Conservation (phyloP, 1,140 invertebrate species). For the Hyposmocoma kahamanoa region DNA sequence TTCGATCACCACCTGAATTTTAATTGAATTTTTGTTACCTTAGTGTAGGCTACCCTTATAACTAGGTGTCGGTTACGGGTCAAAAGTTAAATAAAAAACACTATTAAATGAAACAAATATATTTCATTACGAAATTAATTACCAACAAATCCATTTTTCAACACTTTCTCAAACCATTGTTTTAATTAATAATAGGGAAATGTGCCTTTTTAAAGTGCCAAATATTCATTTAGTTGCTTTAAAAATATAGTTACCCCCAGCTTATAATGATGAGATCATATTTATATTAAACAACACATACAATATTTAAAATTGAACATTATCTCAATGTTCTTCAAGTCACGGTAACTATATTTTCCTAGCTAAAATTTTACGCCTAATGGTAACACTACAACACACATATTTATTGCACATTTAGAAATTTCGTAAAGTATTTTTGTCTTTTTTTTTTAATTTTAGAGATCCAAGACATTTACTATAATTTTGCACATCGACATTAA, state of each 20-base stretch:
- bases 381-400: slow-evolving; percentile 74
- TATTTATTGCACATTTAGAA: slow-evolving; percentile 76
- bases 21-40: no score
- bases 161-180: slow-evolving; percentile 69
- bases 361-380: slow-evolving; percentile 67
- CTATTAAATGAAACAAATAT: slow-evolving; percentile 74
- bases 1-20: no score
- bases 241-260: slow-evolving; percentile 47
- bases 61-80: background rate
- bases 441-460: slow-evolving; percentile 71
- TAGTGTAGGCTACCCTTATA: background rate
- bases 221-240: slow-evolving; percentile 62
- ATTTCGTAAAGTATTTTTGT: slow-evolving; percentile 71
- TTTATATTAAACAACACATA: slow-evolving; percentile 36
- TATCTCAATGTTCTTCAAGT: slow-evolving; percentile 24
- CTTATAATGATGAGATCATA: slow-evolving; percentile 55
- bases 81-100: slow-evolving; percentile 41
- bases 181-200: slow-evolving; percentile 69
- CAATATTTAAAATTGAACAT: slow-evolving; percentile 38
- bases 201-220: slow-evolving; percentile 71
- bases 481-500: slow-evolving; percentile 71
- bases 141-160: slow-evolving; percentile 75
- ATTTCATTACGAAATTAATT: slow-evolving; percentile 75
- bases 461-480: slow-evolving; percentile 73
- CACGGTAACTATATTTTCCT: slow-evolving; percentile 50